These are phyloP conservation scores for Maconellicoccus hirsutus DNA, from an alignment of 1,140 invertebrate species.

Conservation along the genomic window DNA sequence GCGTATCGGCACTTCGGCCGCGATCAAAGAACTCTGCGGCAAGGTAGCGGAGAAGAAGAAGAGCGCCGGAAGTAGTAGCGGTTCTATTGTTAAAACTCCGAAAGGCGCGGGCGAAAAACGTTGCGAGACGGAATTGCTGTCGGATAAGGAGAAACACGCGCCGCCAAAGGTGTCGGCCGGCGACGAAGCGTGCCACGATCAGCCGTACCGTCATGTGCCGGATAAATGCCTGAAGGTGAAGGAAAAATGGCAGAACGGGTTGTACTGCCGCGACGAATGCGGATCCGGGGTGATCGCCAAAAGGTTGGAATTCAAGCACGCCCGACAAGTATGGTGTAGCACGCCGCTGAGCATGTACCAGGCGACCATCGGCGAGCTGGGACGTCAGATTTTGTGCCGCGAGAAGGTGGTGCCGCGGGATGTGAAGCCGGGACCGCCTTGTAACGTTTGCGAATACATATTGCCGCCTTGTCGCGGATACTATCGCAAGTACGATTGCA, in stretches of 20 bases:
- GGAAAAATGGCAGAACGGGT: conserved; percentile 4
- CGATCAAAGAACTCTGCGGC: not conserved
- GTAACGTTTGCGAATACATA: not conserved
- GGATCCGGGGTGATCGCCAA: not conserved
- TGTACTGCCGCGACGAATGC: not conserved
- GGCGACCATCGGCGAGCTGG: conserved; percentile 11
- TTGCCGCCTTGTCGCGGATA: conserved; percentile 1
- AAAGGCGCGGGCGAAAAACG: not conserved
- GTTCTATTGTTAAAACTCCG: not conserved
- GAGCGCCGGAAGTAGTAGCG: not conserved
- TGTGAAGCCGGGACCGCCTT: not conserved
- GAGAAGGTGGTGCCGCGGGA: not conserved
- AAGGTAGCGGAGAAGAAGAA: not conserved
- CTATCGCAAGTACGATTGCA: not conserved
- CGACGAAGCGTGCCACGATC: not conserved
- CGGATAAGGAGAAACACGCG: not conserved
- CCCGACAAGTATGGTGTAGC: not conserved
- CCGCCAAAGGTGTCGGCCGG: not conserved
- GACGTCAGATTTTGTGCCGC: not conserved
- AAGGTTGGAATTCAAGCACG: not conserved
- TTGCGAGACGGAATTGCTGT: not conserved
- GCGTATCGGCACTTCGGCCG: too few species aligned
- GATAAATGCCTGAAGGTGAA: not conserved
- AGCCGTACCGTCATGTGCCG: not conserved
- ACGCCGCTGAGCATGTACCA: conserved; percentile 11